phyloP scores from a whole-genome alignment of 2,888 invertebrate genomes.

The Megamerina dolium region DNA sequence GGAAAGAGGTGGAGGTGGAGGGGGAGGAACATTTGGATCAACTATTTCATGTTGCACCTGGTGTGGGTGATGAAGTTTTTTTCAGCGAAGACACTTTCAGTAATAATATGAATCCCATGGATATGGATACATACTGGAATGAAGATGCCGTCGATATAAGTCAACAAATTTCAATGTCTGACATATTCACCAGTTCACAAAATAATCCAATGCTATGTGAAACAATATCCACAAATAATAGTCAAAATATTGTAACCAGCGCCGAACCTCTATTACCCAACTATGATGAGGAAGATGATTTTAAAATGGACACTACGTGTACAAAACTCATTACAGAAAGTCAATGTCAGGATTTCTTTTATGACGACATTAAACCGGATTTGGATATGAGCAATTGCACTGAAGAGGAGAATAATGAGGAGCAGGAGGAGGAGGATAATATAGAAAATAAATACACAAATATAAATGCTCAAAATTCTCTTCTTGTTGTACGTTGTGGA shows the following conservation, averaged over 20 bases:
- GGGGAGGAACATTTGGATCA: constrained; percentile 2
- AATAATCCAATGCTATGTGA: constrained; percentile 13
- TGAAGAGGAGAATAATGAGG: too few species aligned
- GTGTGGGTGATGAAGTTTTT: constrained; percentile 14
- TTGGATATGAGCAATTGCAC: constrained; percentile 2
- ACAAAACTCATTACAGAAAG: neutral
- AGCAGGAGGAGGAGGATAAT: neutral
- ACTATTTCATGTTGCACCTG: constrained; percentile 4
- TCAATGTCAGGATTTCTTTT: neutral
- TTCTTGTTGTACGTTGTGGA: neutral
- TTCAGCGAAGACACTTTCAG: constrained; percentile 17
- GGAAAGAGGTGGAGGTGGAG: neutral
- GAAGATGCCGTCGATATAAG: constrained; percentile 23
- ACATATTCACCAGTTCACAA: constrained; percentile 13
- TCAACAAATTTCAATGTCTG: constrained; percentile 3
- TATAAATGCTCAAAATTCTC: neutral
- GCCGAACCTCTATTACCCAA: constrained; percentile 4
- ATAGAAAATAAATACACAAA: neutral
- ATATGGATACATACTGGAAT: constrained; percentile 15
- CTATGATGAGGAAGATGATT: constrained; percentile 9
- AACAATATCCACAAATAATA: constrained; percentile 4
- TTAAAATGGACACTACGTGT: too few species aligned
- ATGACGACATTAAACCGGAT: neutral
- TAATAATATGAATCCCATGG: constrained; percentile 17
- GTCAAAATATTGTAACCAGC: neutral